Percentiles rank a stretch among this genome's conserved stretches.
phyloP scores from a whole-genome alignment of 2,888 invertebrate genomes.

The Conops quadrifasciatus region DNA sequence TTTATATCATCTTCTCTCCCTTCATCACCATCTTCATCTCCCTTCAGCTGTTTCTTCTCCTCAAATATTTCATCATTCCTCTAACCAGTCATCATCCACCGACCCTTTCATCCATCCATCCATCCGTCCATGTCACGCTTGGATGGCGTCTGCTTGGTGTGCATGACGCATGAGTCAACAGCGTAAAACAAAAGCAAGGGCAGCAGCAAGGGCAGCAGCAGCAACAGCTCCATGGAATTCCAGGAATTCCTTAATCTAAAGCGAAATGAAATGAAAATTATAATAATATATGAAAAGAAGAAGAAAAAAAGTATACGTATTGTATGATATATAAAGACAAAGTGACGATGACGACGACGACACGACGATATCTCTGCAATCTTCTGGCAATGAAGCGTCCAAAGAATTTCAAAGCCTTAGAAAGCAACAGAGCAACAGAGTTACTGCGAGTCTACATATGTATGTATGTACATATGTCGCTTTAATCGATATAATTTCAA shows the following conservation, averaged over 20 bases:
- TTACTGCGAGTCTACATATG: too few relatives aligned
- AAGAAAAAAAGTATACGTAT: background rate
- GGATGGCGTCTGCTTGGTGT: background rate
- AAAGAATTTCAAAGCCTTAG: conserved; percentile 26
- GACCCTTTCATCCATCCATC: background rate
- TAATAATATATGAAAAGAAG: conserved; percentile 16
- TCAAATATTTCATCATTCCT: background rate
- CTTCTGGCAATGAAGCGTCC: background rate
- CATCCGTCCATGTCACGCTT: background rate
- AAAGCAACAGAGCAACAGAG: background rate
- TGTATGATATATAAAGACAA: background rate
- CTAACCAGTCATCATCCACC: background rate
- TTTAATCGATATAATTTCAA: conserved; percentile 34
- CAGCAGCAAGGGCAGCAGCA: background rate
- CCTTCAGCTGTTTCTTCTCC: too few relatives aligned
- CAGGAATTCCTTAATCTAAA: conserved; percentile 44
- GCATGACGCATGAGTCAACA: conserved; percentile 8
- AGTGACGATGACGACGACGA: background rate
- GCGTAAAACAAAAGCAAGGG: conserved; percentile 31
- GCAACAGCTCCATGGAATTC: conserved; percentile 35
- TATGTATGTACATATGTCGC: conserved; percentile 19
- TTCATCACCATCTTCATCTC: background rate
- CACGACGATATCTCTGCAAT: background rate
- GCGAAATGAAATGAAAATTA: conserved; percentile 44
- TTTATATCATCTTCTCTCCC: background rate